Evolutionary conservation across 2,113 vertebrate species (phyloP).

Genomic region (Rhadina sibilatrix): DNA sequence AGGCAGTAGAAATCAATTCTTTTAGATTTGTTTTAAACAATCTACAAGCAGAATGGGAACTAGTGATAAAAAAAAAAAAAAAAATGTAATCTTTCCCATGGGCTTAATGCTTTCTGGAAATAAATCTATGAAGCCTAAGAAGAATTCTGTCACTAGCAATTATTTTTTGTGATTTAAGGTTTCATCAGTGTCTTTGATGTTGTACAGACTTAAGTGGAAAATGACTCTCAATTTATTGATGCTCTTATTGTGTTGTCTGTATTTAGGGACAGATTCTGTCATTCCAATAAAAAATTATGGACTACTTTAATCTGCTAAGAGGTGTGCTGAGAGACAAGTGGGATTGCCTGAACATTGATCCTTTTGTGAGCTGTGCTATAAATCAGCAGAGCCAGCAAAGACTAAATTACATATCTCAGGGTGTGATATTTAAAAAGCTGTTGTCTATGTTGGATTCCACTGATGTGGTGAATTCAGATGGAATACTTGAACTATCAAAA

Average conservation of each 20-base stretch:
- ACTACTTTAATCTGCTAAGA: constrained; percentile 29
- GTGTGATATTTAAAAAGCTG: neutral
- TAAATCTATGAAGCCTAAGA: neutral
- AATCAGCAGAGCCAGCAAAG: neutral
- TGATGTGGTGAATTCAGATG: neutral
- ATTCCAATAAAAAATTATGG: neutral
- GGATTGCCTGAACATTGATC: neutral
- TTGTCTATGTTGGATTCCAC: neutral
- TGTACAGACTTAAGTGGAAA: neutral
- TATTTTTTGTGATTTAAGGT: constrained; percentile 3
- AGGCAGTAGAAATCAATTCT: neutral
- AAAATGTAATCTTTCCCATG: neutral
- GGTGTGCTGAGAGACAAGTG: neutral
- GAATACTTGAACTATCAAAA: neutral
- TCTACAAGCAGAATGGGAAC: neutral
- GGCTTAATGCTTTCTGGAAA: neutral
- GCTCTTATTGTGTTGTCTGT: neutral
- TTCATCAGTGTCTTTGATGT: neutral
- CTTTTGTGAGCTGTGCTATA: neutral
- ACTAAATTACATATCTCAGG: neutral
- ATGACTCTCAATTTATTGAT: neutral
- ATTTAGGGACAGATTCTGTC: neutral
- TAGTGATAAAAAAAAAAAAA: neutral
- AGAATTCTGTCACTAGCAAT: neutral
- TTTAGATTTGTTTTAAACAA: neutral